These are phyloP conservation scores for Glyptemys insculpta DNA, from an alignment of 2,797 vertebrate species.

Conservation along the genomic window DNA sequence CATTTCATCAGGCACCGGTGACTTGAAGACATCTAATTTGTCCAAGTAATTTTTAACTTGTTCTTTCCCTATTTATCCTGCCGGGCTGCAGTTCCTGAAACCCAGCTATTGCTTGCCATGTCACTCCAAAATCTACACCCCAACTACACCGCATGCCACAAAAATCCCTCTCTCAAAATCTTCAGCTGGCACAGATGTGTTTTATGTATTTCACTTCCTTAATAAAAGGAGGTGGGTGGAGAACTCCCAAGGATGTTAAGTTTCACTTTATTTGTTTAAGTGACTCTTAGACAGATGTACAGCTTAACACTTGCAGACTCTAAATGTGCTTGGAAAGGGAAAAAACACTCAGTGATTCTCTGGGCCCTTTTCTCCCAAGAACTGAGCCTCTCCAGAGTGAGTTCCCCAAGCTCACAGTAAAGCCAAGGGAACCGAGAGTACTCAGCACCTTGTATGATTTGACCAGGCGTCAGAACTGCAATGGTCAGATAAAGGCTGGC, in stretches of 20 bases:
- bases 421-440: neutral
- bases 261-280: neutral
- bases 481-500: neutral
- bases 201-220: neutral
- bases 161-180: neutral
- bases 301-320: neutral
- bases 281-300: neutral
- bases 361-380: neutral
- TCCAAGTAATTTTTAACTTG: no score
- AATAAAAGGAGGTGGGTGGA: neutral
- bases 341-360: neutral
- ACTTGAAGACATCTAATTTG: no score
- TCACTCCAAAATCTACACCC: neutral
- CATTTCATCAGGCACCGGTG: no score
- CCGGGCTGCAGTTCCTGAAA: conserved; percentile 6
- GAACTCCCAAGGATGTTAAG: conserved; percentile 14
- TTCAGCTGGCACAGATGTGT: conserved; percentile 22
- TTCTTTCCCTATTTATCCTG: neutral
- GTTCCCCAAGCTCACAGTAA: neutral
- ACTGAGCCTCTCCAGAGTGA: neutral
- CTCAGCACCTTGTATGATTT: neutral
- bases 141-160: no score
- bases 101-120: neutral
- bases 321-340: neutral
- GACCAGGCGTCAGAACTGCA: neutral